These are phyloP conservation scores for Amazona vittata DNA, from an alignment of 2,113 vertebrate species.

Conservation along the genomic window DNA sequence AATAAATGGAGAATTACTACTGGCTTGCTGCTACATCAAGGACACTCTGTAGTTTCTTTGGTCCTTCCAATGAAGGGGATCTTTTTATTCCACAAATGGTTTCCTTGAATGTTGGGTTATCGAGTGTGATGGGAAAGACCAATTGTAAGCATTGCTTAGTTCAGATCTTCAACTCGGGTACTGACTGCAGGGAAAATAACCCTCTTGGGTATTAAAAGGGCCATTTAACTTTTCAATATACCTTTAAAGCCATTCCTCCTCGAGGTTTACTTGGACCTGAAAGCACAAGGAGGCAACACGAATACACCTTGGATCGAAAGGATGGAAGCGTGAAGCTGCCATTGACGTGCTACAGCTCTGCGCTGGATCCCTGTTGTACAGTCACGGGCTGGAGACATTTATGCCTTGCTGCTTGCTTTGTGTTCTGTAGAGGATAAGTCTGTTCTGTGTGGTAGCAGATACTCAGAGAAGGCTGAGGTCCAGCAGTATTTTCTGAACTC, in stretches of 20 bases:
- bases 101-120: background rate
- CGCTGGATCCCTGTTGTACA: background rate
- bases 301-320: background rate
- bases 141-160: background rate
- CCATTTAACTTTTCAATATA: background rate
- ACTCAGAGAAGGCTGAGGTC: background rate
- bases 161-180: background rate
- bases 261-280: background rate
- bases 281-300: background rate
- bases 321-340: background rate
- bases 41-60: background rate
- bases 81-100: background rate
- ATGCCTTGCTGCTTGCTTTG: background rate
- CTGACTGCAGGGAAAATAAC: background rate
- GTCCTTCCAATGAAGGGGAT: background rate
- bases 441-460: background rate
- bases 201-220: background rate
- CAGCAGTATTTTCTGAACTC: background rate
- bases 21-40: background rate
- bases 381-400: background rate
- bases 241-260: background rate
- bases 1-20: background rate
- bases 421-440: background rate
- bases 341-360: background rate
- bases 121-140: background rate